phyloP scores from a whole-genome alignment of 2,113 vertebrate species.

The Seriola aureovittata region DNA sequence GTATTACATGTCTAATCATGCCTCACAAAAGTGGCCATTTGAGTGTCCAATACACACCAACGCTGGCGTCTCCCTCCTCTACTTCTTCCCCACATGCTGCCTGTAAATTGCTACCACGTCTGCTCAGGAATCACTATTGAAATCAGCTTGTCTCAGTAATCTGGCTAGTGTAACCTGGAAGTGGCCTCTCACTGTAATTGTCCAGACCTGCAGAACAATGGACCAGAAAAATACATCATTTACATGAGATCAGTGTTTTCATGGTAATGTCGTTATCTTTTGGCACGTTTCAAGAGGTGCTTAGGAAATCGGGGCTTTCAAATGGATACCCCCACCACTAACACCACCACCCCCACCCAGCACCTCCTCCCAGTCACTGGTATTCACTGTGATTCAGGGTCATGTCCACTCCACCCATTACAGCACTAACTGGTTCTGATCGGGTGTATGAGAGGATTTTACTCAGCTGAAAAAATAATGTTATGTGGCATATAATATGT shows the following conservation, averaged over 20 bases:
- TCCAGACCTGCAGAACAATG: constrained; percentile 49
- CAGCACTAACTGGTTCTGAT: background rate
- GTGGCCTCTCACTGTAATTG: constrained; percentile 58
- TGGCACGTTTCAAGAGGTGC: constrained; percentile 58
- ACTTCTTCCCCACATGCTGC: background rate
- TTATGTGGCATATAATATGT: background rate
- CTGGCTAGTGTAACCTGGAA: constrained; percentile 59
- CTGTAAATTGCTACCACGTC: constrained; percentile 62
- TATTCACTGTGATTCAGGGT: constrained; percentile 53
- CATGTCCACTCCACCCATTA: constrained; percentile 42
- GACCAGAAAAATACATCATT: constrained; percentile 39
- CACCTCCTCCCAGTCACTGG: constrained; percentile 32
- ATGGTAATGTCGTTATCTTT: constrained; percentile 59
- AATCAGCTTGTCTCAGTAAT: constrained; percentile 57
- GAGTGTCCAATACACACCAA: constrained; percentile 60
- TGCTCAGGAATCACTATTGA: constrained; percentile 17
- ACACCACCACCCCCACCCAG: too few species aligned
- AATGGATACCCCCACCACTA: background rate
- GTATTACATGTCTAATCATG: constrained; percentile 54
- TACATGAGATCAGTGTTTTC: constrained; percentile 57
- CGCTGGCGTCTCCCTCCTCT: background rate
- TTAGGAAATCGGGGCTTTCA: constrained; percentile 59
- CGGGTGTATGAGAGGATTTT: constrained; percentile 23
- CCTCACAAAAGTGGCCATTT: constrained; percentile 40
- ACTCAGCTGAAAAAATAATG: constrained; percentile 30